Percentiles rank a stretch among this genome's conserved stretches.
These are phyloP conservation scores for Eulemur albifrons DNA, from an alignment of 2,797 vertebrate species.

Conservation along the genomic window DNA sequence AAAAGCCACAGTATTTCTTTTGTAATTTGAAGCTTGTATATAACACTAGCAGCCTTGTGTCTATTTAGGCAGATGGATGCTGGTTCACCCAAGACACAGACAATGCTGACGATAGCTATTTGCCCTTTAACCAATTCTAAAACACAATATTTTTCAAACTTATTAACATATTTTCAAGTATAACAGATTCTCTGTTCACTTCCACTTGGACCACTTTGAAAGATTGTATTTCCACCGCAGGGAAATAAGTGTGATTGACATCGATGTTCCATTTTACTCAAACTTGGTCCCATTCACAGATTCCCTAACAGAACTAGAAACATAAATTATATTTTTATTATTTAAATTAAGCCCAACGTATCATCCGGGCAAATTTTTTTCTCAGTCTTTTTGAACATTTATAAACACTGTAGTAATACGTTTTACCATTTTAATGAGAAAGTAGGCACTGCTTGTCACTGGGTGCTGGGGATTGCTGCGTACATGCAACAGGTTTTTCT, in stretches of 20 bases:
- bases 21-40: neutral
- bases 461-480: neutral
- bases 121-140: constrained; percentile 39
- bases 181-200: constrained; percentile 16
- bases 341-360: neutral
- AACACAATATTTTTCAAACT: constrained; percentile 17
- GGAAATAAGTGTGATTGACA: neutral
- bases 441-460: neutral
- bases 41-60: neutral
- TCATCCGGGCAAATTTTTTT: neutral
- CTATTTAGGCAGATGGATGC: neutral
- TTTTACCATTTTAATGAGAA: neutral
- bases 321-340: neutral
- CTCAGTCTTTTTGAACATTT: neutral
- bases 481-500: neutral
- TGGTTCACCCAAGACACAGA: neutral
- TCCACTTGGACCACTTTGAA: neutral
- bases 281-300: neutral
- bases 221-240: neutral
- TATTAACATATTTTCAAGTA: constrained; percentile 18
- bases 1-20: neutral
- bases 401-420: neutral
- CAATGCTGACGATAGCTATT: neutral
- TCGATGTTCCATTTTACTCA: neutral
- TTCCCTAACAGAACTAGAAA: neutral